Percentiles rank a stretch among this genome's conserved stretches.
Conservation (phyloP, 2,888 invertebrate genomes). For the Campaea margaritaria region DNA sequence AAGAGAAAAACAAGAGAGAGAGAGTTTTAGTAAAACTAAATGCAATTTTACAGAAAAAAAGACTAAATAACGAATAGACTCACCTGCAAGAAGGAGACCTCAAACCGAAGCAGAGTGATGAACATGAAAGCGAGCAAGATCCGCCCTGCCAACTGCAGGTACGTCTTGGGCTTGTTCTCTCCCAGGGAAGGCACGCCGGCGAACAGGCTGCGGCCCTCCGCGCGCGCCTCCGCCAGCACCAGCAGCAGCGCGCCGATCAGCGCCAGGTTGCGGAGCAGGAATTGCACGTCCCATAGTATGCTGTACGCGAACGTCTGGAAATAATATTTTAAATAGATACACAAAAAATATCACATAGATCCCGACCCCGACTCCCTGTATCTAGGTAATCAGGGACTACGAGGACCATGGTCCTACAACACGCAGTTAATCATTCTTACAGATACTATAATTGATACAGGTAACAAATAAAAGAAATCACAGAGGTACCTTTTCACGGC, state of each 20-base stretch:
- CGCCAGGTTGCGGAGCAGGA: conserved; percentile 97
- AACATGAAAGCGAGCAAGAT: conserved; percentile 99
- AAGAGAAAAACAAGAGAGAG: no score
- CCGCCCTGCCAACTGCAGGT: conserved; percentile 97
- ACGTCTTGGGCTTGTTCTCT: conserved; percentile 98
- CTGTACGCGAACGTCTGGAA: conserved; percentile 96
- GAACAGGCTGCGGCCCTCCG: conserved; percentile 97
- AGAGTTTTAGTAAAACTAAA: no score
- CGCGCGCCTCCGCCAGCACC: conserved; percentile 97
- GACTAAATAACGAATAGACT: conserved; percentile 38
- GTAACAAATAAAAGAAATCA: no score
- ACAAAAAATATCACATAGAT: no score
- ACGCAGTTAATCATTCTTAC: no score
- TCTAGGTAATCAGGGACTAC: no score
- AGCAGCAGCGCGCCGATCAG: conserved; percentile 98
- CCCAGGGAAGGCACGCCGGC: conserved; percentile 97
- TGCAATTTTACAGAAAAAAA: no score
- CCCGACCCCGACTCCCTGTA: no score
- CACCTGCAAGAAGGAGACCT: conserved; percentile 94
- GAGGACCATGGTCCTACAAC: no score
- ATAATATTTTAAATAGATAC: not conserved
- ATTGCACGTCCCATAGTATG: conserved; percentile 99
- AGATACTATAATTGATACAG: no score
- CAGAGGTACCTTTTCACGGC: no score
- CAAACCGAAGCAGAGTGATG: conserved; percentile 97